Conservation (phyloP, 2,797 vertebrate species). For the Pseudocheirus occidentalis region DNA sequence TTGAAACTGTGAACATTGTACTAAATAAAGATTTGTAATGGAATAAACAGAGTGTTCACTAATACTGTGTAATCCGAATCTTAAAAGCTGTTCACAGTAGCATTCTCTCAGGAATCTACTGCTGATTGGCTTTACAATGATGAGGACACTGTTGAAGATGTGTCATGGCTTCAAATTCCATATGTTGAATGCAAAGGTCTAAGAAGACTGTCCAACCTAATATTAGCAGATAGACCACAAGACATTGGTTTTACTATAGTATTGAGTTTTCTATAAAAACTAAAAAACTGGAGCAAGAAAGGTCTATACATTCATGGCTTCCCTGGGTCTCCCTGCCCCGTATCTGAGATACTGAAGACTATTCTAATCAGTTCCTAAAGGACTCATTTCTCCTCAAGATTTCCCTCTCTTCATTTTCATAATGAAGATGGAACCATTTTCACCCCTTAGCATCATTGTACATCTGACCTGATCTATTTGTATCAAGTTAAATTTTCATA, state of each 20-base stretch:
- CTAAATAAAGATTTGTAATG: too few relatives aligned
- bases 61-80: too few relatives aligned
- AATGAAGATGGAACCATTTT: neutral
- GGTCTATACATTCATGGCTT: neutral
- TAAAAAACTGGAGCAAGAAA: neutral
- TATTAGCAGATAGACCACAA: neutral
- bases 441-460: neutral
- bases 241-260: neutral
- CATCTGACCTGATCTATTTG: neutral
- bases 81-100: too few relatives aligned
- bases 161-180: neutral
- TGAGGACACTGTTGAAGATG: neutral
- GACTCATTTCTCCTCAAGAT: neutral
- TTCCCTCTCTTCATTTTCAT: neutral
- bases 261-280: neutral
- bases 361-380: neutral
- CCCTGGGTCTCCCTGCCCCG: neutral
- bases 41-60: too few relatives aligned
- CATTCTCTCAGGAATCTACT: too few relatives aligned
- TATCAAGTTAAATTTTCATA: slow-evolving; percentile 27
- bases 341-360: neutral
- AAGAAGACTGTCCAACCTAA: neutral
- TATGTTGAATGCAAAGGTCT: neutral
- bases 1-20: too few relatives aligned
- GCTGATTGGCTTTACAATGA: too few relatives aligned